Evolutionary conservation across 2,888 invertebrate species (phyloP), one percentile per base, ranked within the genome.

Genomic region (Agonopterix subpropinquella): DNA sequence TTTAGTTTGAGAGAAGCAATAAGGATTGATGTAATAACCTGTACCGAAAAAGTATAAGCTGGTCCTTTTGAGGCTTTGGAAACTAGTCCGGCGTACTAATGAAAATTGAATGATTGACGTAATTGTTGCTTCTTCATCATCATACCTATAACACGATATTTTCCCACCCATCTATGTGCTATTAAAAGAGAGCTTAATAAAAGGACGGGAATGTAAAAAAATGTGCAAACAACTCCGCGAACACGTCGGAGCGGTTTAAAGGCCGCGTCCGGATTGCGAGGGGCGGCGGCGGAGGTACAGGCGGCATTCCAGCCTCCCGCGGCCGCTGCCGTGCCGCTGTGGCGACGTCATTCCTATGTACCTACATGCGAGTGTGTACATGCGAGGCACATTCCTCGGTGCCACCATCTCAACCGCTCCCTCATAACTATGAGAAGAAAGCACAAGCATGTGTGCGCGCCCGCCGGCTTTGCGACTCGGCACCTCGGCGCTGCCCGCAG

Each of bases 201-300:
- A 82, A 80, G 75, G 75, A 70, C 72, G 77, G 76, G 82, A 86
- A 85, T 82, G 83, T 83, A 85, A 87, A 82, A 87, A 87, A 88
- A 87, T 85, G 87, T 86, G 85, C 86, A 83, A 88, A 85, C 86
- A 83, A 85, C 80, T 86, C 76, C 69, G 83, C 82, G 82, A 88
- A 87, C 88, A 87, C 81, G 87, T 87, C 73, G 80, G 84, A 79
- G 86, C 81, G 81, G 88, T 86, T 86, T 85, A 83, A 83, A 85
- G 82, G 81, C 84, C 82, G 84, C 78, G 84, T 85, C 83, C 84
- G 86, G 86, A 85, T 85, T 80, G 84, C 72, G 80, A 80, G 84
- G 83, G 83, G 80, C 76, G 78, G 73, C 66, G 72, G 72, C 59
- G 70, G 78, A 68, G 77, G 78, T 76, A 61, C 67, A 62, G 76